Base-by-base conservation (phyloP, 1,140 invertebrate species). In the Dolichoris vasculosae region DNA sequence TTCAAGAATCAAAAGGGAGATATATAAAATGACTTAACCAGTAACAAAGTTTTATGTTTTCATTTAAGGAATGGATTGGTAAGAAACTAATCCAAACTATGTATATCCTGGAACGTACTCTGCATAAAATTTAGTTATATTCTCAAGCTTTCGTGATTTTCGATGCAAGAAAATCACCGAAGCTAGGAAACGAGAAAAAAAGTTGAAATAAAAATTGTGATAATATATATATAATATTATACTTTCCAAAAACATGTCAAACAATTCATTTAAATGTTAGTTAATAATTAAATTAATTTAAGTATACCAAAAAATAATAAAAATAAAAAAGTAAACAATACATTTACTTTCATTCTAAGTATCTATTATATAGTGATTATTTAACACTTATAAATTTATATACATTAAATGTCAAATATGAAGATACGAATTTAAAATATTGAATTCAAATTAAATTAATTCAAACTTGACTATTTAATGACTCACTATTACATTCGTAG, bases 1-100 rank as follows among this genome's bases (percentile, higher is more conserved):
- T 73, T 43, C 32, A 0, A 20, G 26, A 43, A 43, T 43, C 6
- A 40, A 73, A 9, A 43, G 38, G 43, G 6, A 73, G 38, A 73
- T 43, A 73, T 73, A 73, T 30, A 59, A 59, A 59, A 73, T 71
- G 67, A 40, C 35, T 40, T 71, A 71, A 38, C 67, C 67, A 71
- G 67, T 38, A 71, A 71, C 67, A 71, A 71, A 71, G 67, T 71
- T 71, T 71, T 71, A 71, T 71, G 35, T 71, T 67, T 71, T 71
- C 67, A 71, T 71, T 71, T 71, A 71, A 40, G 67, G 35, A 71
- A 40, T 71, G 35, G 67, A 71, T 38, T 38, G 67, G 67, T 71
- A 38, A 35, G 67, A 71, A 71, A 40, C 35, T 40, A 38, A 71
- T 38, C 35, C 2, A 71, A 38, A 71, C 6, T 32, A 11, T 20